Evolutionary conservation across 2,113 vertebrate genomes (phyloP), one percentile per base, ranked within the genome.

Genomic region (Psilopsiagon aymara): DNA sequence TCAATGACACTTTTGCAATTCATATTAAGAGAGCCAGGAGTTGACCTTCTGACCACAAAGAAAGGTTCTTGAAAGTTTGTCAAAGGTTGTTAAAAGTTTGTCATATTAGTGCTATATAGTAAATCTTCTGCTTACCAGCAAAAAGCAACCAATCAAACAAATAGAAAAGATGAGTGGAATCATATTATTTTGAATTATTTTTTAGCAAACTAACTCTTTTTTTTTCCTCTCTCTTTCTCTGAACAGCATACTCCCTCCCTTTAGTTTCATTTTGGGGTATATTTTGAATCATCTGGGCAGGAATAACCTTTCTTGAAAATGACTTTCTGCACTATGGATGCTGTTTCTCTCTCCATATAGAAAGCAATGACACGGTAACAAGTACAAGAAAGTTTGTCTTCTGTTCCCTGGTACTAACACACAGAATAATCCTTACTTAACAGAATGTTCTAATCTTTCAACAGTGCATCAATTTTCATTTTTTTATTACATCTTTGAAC

Each of bases 111-210:
- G 10, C 29, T 78, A 9, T 14, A 51, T 10, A 4, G 20, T 29
- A 74, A 62, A 35, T 29, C 67, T 85, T 57, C 35, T 31, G 5
- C 43, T 85, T 62, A 23, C 15, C 23, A 20, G 29, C 5, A 82
- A 87, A 83, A 41, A 5, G 18, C 10, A 27, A 3, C 33, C 15
- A 35, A 4, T 24, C 5, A 17, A 21, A n/a, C 5, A 20, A 23
- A 39, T 3, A 27, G 9, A 31, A 16, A n/a, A 13, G 7, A 10
- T 7, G 5, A 2, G 2, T 7, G 7, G 18, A 43, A 27, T 9
- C 4, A 13, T 21, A 35, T 17, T 59, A 5, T 37, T 66, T 86
- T 28, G 2, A 29, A 23, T 53, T 47, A 14, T 4, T 44, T 88
- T 80, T 80, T 47, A 49, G 11, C 2, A 74, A 55, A 60, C 16